These are phyloP conservation scores for Nomada flava DNA, from an alignment of 2,888 invertebrate genomes.

Conservation along the genomic window DNA sequence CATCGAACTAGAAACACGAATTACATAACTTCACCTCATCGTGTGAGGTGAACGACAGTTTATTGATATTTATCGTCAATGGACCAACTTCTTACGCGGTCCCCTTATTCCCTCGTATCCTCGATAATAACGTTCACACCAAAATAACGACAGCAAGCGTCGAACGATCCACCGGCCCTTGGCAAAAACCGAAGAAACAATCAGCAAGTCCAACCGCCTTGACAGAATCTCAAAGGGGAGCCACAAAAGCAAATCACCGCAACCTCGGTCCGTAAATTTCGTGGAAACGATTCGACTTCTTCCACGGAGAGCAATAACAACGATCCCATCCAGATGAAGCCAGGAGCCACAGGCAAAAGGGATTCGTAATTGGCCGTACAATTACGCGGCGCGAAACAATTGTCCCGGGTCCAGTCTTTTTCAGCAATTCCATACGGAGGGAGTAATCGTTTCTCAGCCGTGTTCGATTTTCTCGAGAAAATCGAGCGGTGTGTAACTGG, in stretches of 20 bases:
- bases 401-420: slow-evolving; percentile 31
- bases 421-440: neutral
- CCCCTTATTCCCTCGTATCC: too few species aligned
- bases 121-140: too few species aligned
- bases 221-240: neutral
- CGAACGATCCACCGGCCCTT: neutral
- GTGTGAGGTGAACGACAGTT: too few species aligned
- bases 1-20: too few species aligned
- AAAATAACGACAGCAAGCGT: neutral
- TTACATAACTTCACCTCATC: too few species aligned
- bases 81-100: too few species aligned
- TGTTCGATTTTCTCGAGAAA: slow-evolving; percentile 57
- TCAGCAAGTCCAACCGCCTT: too few species aligned
- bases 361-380: slow-evolving; percentile 60
- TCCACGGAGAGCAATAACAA: slow-evolving; percentile 57
- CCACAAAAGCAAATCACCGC: neutral
- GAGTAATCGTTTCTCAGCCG: neutral
- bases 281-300: slow-evolving; percentile 42
- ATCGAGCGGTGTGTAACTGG: slow-evolving; percentile 37
- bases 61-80: too few species aligned
- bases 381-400: slow-evolving; percentile 60
- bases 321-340: slow-evolving; percentile 24
- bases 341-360: neutral
- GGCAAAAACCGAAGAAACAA: too few species aligned
- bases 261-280: slow-evolving; percentile 35